A percentile compares a stretch with the other conserved stretches of the same genome.
Conservation (phyloP, 2,797 vertebrate species). For the Odontamblyopus rebecca region DNA sequence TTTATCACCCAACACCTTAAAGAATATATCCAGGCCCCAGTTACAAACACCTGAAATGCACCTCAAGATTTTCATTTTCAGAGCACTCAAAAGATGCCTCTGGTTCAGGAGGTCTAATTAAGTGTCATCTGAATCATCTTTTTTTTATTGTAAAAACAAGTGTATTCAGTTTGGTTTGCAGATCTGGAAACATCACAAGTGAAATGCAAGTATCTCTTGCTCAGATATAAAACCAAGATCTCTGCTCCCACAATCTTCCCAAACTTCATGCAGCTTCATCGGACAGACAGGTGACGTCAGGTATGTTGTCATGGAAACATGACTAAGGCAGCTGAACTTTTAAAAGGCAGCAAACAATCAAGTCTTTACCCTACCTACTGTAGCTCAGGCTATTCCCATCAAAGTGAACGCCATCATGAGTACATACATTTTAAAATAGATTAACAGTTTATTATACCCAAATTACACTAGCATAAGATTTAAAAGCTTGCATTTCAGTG, state of each 20-base stretch:
- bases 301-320: constrained; percentile 19
- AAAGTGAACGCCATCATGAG: neutral
- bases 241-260: neutral
- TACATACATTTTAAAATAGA: neutral
- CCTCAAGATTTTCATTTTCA: neutral
- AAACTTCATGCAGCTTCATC: constrained; percentile 3
- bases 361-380: neutral
- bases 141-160: neutral
- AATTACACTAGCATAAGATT: neutral
- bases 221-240: neutral
- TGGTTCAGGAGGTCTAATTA: neutral
- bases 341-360: constrained; percentile 16
- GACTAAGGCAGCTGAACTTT: constrained; percentile 16
- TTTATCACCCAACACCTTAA: constrained; percentile 11
- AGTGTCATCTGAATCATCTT: neutral
- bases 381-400: neutral
- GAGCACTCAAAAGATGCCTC: constrained; percentile 1
- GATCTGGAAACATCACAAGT: neutral
- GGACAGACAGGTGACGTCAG: constrained; percentile 12
- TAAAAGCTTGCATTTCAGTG: constrained; percentile 3
- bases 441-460: neutral
- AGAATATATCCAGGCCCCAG: constrained; percentile 17
- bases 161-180: neutral
- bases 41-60: constrained; percentile 26
- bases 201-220: neutral